Percentiles rank a stretch among this genome's conserved stretches.
phyloP scores from a whole-genome alignment of 2,113 vertebrate genomes.

The Trichomycterus rosablanca region DNA sequence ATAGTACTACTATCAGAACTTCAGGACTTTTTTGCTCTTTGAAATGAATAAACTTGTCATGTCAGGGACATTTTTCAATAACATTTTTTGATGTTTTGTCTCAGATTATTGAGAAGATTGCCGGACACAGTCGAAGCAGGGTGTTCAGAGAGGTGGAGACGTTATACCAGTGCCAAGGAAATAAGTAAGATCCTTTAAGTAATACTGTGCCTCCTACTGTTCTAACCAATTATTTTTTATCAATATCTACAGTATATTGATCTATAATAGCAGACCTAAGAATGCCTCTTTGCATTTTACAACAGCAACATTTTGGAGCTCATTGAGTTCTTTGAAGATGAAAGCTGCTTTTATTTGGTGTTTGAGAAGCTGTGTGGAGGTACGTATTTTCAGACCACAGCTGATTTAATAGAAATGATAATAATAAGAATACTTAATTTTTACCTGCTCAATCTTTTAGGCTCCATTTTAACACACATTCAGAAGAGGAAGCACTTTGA shows the following conservation, averaged over 20 bases:
- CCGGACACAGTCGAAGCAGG: slow-evolving; percentile 85
- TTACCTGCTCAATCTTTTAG: slow-evolving; percentile 53
- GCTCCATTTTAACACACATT: slow-evolving; percentile 90
- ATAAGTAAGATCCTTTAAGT: slow-evolving; percentile 70
- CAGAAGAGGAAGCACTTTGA: slow-evolving; percentile 91
- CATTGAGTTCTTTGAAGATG: slow-evolving; percentile 95
- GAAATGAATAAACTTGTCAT: neutral
- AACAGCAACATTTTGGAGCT: slow-evolving; percentile 92
- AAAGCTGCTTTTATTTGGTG: slow-evolving; percentile 88
- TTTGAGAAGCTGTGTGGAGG: slow-evolving; percentile 96
- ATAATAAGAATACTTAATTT: no score
- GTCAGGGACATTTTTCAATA: neutral
- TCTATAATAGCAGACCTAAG: no score
- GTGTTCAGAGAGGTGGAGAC: slow-evolving; percentile 96
- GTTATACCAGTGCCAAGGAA: slow-evolving; percentile 94
- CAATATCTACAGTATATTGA: no score
- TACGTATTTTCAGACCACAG: slow-evolving; percentile 46
- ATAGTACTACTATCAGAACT: neutral
- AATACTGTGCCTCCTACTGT: neutral
- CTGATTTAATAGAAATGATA: neutral
- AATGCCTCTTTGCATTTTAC: slow-evolving; percentile 31
- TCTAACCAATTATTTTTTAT: neutral
- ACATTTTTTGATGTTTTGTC: slow-evolving; percentile 38
- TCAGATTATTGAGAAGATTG: slow-evolving; percentile 88
- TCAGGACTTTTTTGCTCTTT: neutral